phyloP scores from a whole-genome alignment of 2,797 vertebrate species.

The Lutjanus campechanus region DNA sequence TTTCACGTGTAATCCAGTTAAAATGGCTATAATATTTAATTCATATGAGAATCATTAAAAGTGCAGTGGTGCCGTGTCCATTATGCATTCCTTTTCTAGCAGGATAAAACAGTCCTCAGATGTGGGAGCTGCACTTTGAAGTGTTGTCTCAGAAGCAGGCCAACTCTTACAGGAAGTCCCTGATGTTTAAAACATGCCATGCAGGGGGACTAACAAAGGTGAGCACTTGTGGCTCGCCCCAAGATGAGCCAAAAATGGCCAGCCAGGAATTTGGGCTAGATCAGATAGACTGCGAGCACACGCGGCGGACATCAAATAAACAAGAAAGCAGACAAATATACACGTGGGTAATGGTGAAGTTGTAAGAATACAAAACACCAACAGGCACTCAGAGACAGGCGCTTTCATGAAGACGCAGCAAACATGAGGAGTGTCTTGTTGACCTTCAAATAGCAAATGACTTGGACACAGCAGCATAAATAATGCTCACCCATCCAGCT shows the following conservation, averaged over 20 bases:
- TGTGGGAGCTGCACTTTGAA: slow-evolving; percentile 95
- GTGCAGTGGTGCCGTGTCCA: slow-evolving; percentile 85
- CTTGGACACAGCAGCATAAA: slow-evolving; percentile 31
- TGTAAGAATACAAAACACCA: slow-evolving; percentile 15
- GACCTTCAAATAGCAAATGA: slow-evolving; percentile 22
- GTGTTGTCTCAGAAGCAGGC: slow-evolving; percentile 90
- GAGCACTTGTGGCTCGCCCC: slow-evolving; percentile 78
- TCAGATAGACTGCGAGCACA: slow-evolving; percentile 43
- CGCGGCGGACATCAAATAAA: slow-evolving; percentile 69
- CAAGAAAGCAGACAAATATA: slow-evolving; percentile 61
- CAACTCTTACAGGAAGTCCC: slow-evolving; percentile 88
- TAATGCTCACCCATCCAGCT: slow-evolving; percentile 15
- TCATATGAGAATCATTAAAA: slow-evolving; percentile 90
- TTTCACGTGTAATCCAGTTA: slow-evolving; percentile 82
- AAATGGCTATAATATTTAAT: slow-evolving; percentile 89
- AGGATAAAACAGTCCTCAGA: slow-evolving; percentile 98
- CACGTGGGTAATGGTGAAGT: slow-evolving; percentile 42
- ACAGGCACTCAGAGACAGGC: not conserved
- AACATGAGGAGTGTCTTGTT: not conserved
- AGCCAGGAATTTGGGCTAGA: slow-evolving; percentile 74
- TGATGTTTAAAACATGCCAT: slow-evolving; percentile 88
- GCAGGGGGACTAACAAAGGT: slow-evolving; percentile 87
- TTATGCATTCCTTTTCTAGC: slow-evolving; percentile 98
- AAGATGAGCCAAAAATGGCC: slow-evolving; percentile 76
- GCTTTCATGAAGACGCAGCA: not conserved